Evolutionary conservation across 2,797 vertebrate genomes (phyloP), one percentile per base, ranked within the genome.

Genomic region (Channallabes apus): DNA sequence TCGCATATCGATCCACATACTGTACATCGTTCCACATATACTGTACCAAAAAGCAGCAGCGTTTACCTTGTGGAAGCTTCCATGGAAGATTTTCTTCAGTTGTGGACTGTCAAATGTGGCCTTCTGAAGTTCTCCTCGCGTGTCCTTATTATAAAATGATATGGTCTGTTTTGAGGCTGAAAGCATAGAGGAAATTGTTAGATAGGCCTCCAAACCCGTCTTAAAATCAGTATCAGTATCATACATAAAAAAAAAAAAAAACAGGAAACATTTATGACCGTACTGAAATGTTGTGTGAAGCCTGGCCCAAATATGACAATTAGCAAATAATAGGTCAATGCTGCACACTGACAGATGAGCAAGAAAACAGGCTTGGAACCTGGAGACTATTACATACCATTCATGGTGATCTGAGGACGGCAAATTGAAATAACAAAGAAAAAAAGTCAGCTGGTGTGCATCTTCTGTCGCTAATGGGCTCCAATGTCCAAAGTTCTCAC

Each of bases 21-120:
- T 27, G 24, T 12, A 2, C 46, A 51, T 51, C n/a, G n/a, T 11
- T 80, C 78, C 38, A 29, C 29, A 18, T 29, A 65, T 38, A 65
- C 24, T 6, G 35, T 35, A 35, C 35, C 78, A 11, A 65, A 80
- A 65, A 20, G 29, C 18, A 35, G 65, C 80, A 82, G 51, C 64
- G 7, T 82, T 97, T 96, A 99, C 98, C 97, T 99, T 99, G 92
- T 99, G 98, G 94, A 99, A 99, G 92, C 97, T 99, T 88, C 98
- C 98, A 83, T 98, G 97, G 94, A 99, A 99, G 84, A 99, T 95
- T 89, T 92, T 95, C 95, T 97, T 98, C 77, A 99, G 91, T 58
- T 93, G 95, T 17, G 95, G 93, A 35, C 88, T 93, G 92, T 97
- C 96, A 89, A 99, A 99, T 8, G 94, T 95, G 82, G 96, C 94